Conservation (phyloP, 2,888 invertebrate genomes). For the Napeogenes inachia region DNA sequence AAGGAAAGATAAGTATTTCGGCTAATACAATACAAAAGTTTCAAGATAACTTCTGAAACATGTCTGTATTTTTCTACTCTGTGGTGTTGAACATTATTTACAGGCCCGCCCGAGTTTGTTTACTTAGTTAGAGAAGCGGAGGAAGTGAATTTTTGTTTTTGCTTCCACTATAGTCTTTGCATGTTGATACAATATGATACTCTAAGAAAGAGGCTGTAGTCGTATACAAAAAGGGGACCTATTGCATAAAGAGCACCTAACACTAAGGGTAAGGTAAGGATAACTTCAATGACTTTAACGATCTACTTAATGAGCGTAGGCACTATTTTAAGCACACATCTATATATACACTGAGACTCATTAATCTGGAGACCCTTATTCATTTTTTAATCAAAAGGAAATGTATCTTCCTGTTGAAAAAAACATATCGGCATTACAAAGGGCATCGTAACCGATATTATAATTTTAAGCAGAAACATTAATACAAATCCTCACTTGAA, state of each 20-base stretch:
- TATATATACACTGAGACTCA: conserved; percentile 24
- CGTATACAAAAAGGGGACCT: conserved; percentile 21
- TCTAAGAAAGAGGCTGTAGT: conserved; percentile 16
- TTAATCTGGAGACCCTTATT: conserved; percentile 28
- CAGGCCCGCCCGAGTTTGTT: conserved; percentile 14
- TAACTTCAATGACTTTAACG: conserved; percentile 32
- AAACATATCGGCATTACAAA: too few relatives aligned
- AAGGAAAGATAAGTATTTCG: conserved; percentile 41
- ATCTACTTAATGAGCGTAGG: conserved; percentile 34
- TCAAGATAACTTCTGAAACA: conserved; percentile 21
- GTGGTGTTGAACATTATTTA: conserved; percentile 16
- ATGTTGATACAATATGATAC: conserved; percentile 18
- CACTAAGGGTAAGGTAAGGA: conserved; percentile 30
- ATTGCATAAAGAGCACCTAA: conserved; percentile 26
- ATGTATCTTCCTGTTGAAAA: conserved; percentile 13
- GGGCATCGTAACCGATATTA: too few relatives aligned
- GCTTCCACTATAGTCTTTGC: conserved; percentile 15
- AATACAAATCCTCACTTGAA: neutral
- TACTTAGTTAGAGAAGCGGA: conserved; percentile 16
- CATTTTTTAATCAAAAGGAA: conserved; percentile 27
- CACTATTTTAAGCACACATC: conserved; percentile 28
- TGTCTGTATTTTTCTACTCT: conserved; percentile 21
- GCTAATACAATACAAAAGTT: conserved; percentile 19
- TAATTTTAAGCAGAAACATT: neutral
- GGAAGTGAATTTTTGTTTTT: conserved; percentile 12